phyloP scores from a whole-genome alignment of 2,888 invertebrate genomes.

The Latrodectus hesperus region DNA sequence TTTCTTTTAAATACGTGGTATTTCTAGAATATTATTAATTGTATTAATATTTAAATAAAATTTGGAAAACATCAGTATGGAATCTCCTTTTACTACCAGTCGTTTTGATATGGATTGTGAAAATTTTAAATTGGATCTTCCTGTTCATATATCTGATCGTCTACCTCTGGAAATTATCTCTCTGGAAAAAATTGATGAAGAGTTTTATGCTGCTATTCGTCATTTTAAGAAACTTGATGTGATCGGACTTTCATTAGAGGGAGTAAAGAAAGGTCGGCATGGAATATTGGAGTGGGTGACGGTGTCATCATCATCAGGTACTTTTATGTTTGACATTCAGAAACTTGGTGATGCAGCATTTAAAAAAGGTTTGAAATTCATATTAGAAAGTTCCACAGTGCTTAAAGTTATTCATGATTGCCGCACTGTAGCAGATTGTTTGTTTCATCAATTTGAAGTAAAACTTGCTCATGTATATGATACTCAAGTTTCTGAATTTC shows the following conservation, averaged over 20 bases:
- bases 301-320: slow-evolving; percentile 72
- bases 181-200: background rate
- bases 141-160: background rate
- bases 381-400: slow-evolving; percentile 75
- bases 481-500: slow-evolving; percentile 77
- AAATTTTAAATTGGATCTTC: background rate
- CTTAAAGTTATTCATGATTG: slow-evolving; percentile 80
- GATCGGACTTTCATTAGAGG: slow-evolving; percentile 73
- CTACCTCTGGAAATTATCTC: background rate
- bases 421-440: slow-evolving; percentile 79
- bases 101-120: too few relatives aligned
- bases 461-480: slow-evolving; percentile 80
- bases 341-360: slow-evolving; percentile 72
- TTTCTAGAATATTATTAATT: too few relatives aligned
- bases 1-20: too few relatives aligned
- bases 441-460: slow-evolving; percentile 79
- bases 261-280: slow-evolving; percentile 73
- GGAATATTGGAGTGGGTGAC: slow-evolving; percentile 74
- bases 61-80: too few relatives aligned
- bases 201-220: slow-evolving; percentile 8
- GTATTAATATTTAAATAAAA: too few relatives aligned
- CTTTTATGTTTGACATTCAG: slow-evolving; percentile 74
- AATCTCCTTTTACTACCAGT: too few relatives aligned
- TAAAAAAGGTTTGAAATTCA: slow-evolving; percentile 76
- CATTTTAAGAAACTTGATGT: slow-evolving; percentile 53